Evolutionary conservation across 2,888 invertebrate species (phyloP).

Genomic region (Melanostoma mellinum): DNA sequence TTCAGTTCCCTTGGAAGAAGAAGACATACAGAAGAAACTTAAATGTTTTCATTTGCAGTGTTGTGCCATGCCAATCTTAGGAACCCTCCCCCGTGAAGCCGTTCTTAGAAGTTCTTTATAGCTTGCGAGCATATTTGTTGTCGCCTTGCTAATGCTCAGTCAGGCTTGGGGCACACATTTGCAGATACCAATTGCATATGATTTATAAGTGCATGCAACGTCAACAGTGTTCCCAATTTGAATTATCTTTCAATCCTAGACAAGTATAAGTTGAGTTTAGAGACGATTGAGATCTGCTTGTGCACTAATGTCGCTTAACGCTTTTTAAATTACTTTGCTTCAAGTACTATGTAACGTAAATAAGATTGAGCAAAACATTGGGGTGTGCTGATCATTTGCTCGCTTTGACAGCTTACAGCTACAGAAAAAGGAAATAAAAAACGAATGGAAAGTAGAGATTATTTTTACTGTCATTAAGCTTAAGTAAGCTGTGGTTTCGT

Average conservation of each 20-base stretch:
- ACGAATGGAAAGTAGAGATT: too few species aligned
- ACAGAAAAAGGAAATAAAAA: too few species aligned
- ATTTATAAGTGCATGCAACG: constrained; percentile 41
- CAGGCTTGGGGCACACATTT: constrained; percentile 30
- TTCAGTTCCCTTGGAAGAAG: not conserved
- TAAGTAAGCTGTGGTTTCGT: too few species aligned
- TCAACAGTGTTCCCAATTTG: constrained; percentile 18
- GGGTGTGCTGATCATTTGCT: too few species aligned
- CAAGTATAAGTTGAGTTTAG: too few species aligned
- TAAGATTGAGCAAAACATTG: too few species aligned
- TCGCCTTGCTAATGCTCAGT: constrained; percentile 56
- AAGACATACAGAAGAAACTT: constrained; percentile 11
- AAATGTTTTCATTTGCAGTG: constrained; percentile 63
- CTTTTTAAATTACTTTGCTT: too few species aligned
- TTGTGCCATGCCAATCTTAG: constrained; percentile 49
- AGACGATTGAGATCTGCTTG: too few species aligned
- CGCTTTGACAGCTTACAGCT: too few species aligned
- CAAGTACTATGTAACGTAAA: too few species aligned
- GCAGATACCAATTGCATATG: constrained; percentile 49
- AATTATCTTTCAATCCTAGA: not conserved
- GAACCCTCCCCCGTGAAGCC: not conserved
- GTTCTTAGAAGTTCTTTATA: constrained; percentile 53
- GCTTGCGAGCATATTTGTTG: constrained; percentile 55
- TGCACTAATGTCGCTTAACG: too few species aligned
- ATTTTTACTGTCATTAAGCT: too few species aligned